Evolutionary conservation across 2,797 vertebrate species (phyloP).

Genomic region (Rhinichthys osculus): DNA sequence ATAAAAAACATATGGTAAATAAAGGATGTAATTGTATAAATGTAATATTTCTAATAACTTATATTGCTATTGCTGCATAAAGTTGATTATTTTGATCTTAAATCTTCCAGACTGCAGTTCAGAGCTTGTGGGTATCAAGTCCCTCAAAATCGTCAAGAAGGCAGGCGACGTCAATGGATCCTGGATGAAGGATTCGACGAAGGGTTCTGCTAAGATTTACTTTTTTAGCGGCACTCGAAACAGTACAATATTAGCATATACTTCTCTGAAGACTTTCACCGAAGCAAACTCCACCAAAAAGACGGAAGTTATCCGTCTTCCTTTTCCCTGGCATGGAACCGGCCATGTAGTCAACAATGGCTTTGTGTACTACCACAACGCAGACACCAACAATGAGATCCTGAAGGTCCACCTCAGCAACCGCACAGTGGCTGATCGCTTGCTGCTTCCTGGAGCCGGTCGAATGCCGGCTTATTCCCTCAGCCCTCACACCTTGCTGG

Average conservation of each 20-base stretch:
- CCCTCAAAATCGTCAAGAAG: slow-evolving; percentile 91
- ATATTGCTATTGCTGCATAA: not conserved
- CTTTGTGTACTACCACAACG: slow-evolving; percentile 89
- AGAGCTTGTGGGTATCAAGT: slow-evolving; percentile 84
- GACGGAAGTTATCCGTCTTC: slow-evolving; percentile 76
- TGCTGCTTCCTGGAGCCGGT: slow-evolving; percentile 85
- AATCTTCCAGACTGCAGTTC: slow-evolving; percentile 82
- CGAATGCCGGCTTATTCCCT: slow-evolving; percentile 84
- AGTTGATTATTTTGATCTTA: not conserved
- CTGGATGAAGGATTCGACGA: slow-evolving; percentile 90
- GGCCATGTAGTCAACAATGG: slow-evolving; percentile 85
- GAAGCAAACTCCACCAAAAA: slow-evolving; percentile 71
- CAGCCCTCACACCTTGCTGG: slow-evolving; percentile 85
- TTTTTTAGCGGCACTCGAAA: slow-evolving; percentile 85
- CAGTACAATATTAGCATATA: slow-evolving; percentile 82
- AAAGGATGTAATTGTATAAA: not conserved
- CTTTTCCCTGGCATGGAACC: slow-evolving; percentile 88
- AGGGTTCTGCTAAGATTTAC: slow-evolving; percentile 86
- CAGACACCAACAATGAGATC: slow-evolving; percentile 87
- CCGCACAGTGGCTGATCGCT: slow-evolving; percentile 78
- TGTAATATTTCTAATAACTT: not conserved
- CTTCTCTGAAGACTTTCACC: slow-evolving; percentile 82
- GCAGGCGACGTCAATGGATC: slow-evolving; percentile 79
- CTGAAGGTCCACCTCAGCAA: slow-evolving; percentile 87
- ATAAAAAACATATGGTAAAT: not conserved